Percentiles rank a stretch among this genome's conserved stretches.
phyloP scores from a whole-genome alignment of 1,140 invertebrate species.

The Drosophila burlai region DNA sequence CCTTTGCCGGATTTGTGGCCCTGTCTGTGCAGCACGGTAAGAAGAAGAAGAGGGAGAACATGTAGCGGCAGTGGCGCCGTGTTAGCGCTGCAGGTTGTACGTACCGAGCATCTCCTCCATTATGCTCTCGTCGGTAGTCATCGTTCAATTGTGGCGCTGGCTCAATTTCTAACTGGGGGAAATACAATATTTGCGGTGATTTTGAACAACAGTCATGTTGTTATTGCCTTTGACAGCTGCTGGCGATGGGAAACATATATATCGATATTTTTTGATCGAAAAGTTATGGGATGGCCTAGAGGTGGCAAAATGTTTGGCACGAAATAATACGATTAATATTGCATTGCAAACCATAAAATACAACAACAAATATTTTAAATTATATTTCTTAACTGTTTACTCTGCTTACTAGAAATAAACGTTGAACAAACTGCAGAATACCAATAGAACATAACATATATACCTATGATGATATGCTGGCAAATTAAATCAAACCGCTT shows the following conservation, averaged over 20 bases:
- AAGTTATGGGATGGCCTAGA: background rate
- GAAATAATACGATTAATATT: background rate
- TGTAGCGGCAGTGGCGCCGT: background rate
- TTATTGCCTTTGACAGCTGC: slow-evolving; percentile 19
- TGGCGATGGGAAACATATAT: background rate
- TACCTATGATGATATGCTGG: background rate
- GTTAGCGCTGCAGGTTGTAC: background rate
- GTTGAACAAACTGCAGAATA: too few relatives aligned
- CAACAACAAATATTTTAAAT: too few relatives aligned
- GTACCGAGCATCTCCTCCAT: slow-evolving; percentile 80
- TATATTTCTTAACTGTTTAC: too few relatives aligned
- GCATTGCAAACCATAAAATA: background rate
- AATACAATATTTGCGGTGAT: slow-evolving; percentile 58
- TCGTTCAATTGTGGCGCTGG: slow-evolving; percentile 16
- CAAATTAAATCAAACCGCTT: too few relatives aligned
- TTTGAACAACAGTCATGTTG: slow-evolving; percentile 67
- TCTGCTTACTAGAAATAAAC: too few relatives aligned
- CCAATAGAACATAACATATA: background rate
- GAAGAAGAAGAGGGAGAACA: background rate
- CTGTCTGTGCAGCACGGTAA: slow-evolving; percentile 86
- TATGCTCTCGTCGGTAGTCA: slow-evolving; percentile 81
- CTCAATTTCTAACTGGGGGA: slow-evolving; percentile 46
- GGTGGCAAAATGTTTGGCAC: too few relatives aligned
- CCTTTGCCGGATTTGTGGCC: slow-evolving; percentile 89
- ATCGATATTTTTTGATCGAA: background rate